Evolutionary conservation across 1,140 invertebrate genomes (phyloP).

Genomic region (Hydropsyche tenuis): DNA sequence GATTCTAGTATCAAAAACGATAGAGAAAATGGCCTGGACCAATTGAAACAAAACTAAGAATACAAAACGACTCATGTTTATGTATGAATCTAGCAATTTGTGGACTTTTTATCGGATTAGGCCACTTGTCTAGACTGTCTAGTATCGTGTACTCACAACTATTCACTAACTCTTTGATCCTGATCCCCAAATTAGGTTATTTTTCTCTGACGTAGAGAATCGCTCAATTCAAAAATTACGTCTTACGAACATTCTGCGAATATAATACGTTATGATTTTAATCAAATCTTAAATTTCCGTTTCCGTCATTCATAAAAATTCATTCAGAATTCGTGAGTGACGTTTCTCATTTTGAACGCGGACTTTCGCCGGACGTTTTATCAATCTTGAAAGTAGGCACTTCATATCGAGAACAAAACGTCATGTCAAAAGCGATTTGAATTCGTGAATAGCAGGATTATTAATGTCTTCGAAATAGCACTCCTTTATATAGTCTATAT

Average conservation of each 20-base stretch:
- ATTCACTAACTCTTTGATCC: slow-evolving; percentile 41
- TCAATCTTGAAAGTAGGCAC: no score
- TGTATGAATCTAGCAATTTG: slow-evolving; percentile 11
- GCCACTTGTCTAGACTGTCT: slow-evolving; percentile 25
- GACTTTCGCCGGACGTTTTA: no score
- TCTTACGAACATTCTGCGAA: background rate
- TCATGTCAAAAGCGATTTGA: slow-evolving; percentile 1
- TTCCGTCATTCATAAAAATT: no score
- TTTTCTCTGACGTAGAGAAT: no score
- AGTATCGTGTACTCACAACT: slow-evolving; percentile 37
- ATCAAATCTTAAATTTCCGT: no score
- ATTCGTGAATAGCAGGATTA: background rate
- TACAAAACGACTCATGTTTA: slow-evolving; percentile 4
- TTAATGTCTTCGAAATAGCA: background rate
- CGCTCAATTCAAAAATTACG: background rate
- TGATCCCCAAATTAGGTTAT: background rate
- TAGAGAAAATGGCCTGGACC: background rate
- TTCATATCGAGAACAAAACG: background rate
- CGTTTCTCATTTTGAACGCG: no score
- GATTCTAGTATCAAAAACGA: no score
- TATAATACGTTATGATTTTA: background rate
- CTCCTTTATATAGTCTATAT: no score
- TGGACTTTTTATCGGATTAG: slow-evolving; percentile 26
- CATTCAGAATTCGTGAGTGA: no score
- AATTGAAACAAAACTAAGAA: slow-evolving; percentile 8